Evolutionary conservation across 2,888 invertebrate species (phyloP).

Genomic region (Eubasilissa splendida): DNA sequence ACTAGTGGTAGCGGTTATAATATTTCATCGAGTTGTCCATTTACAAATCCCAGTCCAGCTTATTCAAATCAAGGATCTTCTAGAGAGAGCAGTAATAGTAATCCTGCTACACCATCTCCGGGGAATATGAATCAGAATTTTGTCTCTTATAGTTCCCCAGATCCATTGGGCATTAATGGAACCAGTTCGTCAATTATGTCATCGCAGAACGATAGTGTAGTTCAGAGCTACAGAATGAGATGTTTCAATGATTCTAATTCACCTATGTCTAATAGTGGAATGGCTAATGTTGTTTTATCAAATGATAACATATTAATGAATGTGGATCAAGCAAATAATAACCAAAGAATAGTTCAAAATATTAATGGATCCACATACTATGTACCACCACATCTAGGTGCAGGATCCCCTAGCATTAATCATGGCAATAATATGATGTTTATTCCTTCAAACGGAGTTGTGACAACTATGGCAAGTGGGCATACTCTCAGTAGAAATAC

Average conservation of each 20-base stretch:
- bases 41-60: constrained; percentile 70
- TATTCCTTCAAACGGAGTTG: constrained; percentile 67
- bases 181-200: constrained; percentile 41
- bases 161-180: constrained; percentile 62
- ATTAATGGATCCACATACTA: constrained; percentile 49
- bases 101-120: constrained; percentile 66
- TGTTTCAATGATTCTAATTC: constrained; percentile 45
- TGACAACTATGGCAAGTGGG: constrained; percentile 77
- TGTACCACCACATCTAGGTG: constrained; percentile 44
- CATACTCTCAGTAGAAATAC: constrained; percentile 86
- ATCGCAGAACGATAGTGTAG: constrained; percentile 28
- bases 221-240: constrained; percentile 36
- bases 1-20: constrained; percentile 64
- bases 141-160: constrained; percentile 68
- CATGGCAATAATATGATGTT: constrained; percentile 48
- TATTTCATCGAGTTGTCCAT: constrained; percentile 65
- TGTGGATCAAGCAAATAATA: constrained; percentile 43
- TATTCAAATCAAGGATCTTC: constrained; percentile 69
- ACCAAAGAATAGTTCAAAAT: constrained; percentile 48
- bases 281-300: constrained; percentile 26
- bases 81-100: constrained; percentile 66
- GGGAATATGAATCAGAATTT: constrained; percentile 64
- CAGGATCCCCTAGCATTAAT: constrained; percentile 35
- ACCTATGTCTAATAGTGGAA: constrained; percentile 7
- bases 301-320: constrained; percentile 36